Evolutionary conservation across 2,113 vertebrate species (phyloP), one percentile per base, ranked within the genome.

Genomic region (Centropus bengalensis): DNA sequence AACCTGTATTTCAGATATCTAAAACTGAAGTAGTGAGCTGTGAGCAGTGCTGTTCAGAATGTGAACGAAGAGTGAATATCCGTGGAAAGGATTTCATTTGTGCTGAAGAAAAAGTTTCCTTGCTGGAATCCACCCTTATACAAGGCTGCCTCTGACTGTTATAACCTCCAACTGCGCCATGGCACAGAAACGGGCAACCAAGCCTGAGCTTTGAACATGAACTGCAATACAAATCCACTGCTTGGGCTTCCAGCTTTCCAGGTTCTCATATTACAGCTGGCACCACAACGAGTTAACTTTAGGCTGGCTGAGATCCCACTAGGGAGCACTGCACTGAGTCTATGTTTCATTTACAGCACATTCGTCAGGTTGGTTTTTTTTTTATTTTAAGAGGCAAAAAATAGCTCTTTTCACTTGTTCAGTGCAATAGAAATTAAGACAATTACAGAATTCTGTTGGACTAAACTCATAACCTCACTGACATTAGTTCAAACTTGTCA

Each of bases 1-100:
- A 44, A 42, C 10, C 20, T 32, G 59, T 8, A 47, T 78, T 85
- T 84, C 78, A 60, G 51, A 93, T 86, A 84, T 83, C 59, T 89
- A 14, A 44, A 44, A 12, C 20, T 32, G 59, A 54, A 82, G 80
- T 6, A 47, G 49, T 0, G 2, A 92, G n/a, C 68, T 67, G 71
- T 8, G 47, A 78, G 64, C 59, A 44, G 55, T 4, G 13, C 1
- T 0, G 1, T 13, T 73, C 60, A 45, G 82, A 52, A 40, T 0
- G 8, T 2, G 63, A 54, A 56, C 15, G 17, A 49, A 30, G 30
- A 70, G 60, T 51, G 30, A 36, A 68, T 33, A 59, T 32, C 62
- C 1, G 0, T 8, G 42, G 52, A 26, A 73, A 78, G 44, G 51
- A 38, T 70, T 79, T 70, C 32, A 19, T 8, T 38, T 59, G 23